These are phyloP conservation scores for Porites australiensis DNA, from an alignment of 64 coral and sea anemone genomes.

Conservation along the genomic window DNA sequence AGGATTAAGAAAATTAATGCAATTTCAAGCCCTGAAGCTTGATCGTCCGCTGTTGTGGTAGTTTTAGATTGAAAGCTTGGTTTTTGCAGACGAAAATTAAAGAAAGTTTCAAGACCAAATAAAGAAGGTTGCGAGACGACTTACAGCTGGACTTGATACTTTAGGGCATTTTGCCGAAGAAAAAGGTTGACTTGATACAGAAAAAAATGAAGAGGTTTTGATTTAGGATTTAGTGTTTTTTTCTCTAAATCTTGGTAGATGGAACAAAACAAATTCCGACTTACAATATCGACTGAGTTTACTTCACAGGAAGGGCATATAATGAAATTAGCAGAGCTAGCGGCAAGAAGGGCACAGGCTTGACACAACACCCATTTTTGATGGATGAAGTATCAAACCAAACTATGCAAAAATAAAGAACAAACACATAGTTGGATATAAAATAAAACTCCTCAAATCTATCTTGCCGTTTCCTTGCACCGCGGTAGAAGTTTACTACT, in stretches of 20 bases:
- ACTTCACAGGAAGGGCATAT: slow-evolving; percentile 8
- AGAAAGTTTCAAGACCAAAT: background rate
- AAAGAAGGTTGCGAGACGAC: background rate
- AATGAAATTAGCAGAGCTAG: slow-evolving; percentile 6
- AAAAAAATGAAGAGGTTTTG: background rate
- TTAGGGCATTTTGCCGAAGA: too few relatives aligned
- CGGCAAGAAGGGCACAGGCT: background rate
- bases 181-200: background rate
- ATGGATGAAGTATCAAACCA: slow-evolving; percentile 60
- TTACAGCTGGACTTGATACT: too few relatives aligned
- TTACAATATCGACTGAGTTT: background rate
- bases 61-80: too few relatives aligned
- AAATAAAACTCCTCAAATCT: background rate
- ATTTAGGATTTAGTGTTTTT: background rate
- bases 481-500: background rate
- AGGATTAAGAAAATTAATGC: slow-evolving; percentile 20
- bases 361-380: slow-evolving; percentile 25
- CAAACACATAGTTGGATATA: background rate
- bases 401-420: slow-evolving; percentile 3
- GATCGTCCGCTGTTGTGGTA: too few relatives aligned
- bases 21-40: background rate
- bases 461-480: background rate
- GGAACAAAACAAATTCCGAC: background rate
- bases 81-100: background rate
- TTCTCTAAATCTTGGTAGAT: background rate